Base-by-base conservation (phyloP, 1,140 invertebrate genomes). In the Ceratina australensis region DNA sequence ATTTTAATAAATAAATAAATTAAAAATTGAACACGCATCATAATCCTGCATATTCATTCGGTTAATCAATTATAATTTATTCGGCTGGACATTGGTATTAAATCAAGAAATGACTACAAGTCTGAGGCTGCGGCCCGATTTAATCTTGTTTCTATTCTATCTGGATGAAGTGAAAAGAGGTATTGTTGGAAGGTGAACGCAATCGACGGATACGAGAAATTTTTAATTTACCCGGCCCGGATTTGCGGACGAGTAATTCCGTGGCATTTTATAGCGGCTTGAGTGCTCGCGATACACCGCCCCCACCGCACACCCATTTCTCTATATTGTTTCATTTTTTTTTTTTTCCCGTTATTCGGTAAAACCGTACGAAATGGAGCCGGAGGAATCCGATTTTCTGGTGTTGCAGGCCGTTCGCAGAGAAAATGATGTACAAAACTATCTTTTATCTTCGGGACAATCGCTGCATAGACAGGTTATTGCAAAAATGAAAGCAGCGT, bases 361-460 rank as follows among this genome's bases (percentile, higher is more conserved):
- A 2, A n/a, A 47, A 67, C 74, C 61, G 79, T 49, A 79, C 71
- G 78, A 86, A 87, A 85, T 88, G 79, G 80, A 82, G 78, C 79
- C 63, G 78, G 80, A 78, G 69, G 79, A 88, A 88, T 87, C 80
- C 78, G 85, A 85, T 85, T 87, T 87, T 85, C 79, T 65, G 63
- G 15, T 73, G 81, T 82, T 84, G 72, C 49, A 65, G 69, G 42
- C 71, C 68, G 78, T 63, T 83, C 79, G 81, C 71, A 74, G 75
- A 80, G 80, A 83, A 86, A 83, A 83, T 86, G 76, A 82, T 81
- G 79, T 81, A 64, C 67, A 82, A 87, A 87, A 85, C 82, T 82
- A 86, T 86, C 80, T 79, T 81, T 50, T 26, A 50, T 50, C 33
- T 66, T 52, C 24, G 24, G 13, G 28, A 2, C 82, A 61, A 33